A percentile compares a stretch with the other conserved stretches of the same genome.
These are phyloP conservation scores for Picathartes gymnocephalus DNA, from an alignment of 2,113 vertebrate genomes.

Conservation along the genomic window DNA sequence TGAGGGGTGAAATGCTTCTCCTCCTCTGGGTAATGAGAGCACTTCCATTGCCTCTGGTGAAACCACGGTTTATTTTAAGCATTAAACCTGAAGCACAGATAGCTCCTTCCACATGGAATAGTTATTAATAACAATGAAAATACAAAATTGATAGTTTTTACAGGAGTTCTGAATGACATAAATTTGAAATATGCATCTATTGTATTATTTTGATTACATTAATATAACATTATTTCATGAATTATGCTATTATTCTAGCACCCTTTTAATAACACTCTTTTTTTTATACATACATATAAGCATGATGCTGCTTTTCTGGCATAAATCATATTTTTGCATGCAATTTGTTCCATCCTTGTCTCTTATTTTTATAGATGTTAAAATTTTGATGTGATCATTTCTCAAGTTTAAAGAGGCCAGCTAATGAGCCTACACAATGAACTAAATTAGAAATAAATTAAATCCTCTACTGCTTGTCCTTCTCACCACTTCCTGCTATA, in stretches of 20 bases:
- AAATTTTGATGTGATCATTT: not conserved
- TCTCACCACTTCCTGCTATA: not conserved
- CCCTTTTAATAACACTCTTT: not conserved
- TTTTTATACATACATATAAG: not conserved
- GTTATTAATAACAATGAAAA: not conserved
- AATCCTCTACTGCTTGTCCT: not conserved
- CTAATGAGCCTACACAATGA: not conserved
- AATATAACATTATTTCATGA: not conserved
- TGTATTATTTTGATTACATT: not conserved
- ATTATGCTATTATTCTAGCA: not conserved
- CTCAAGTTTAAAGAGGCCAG: not conserved
- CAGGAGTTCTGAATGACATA: not conserved
- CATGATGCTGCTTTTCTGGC: not conserved
- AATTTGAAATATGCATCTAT: not conserved
- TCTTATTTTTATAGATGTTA: not conserved
- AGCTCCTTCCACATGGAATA: not conserved
- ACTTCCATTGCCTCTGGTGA: not conserved
- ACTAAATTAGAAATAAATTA: not conserved
- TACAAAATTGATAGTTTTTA: not conserved
- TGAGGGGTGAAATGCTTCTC: not conserved
- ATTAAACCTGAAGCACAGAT: not conserved
- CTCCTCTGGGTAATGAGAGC: not conserved
- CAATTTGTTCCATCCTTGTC: not conserved
- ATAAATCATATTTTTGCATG: not conserved
- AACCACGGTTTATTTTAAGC: not conserved